phyloP scores from a whole-genome alignment of 2,113 vertebrate genomes.

The Scophthalmus maximus region DNA sequence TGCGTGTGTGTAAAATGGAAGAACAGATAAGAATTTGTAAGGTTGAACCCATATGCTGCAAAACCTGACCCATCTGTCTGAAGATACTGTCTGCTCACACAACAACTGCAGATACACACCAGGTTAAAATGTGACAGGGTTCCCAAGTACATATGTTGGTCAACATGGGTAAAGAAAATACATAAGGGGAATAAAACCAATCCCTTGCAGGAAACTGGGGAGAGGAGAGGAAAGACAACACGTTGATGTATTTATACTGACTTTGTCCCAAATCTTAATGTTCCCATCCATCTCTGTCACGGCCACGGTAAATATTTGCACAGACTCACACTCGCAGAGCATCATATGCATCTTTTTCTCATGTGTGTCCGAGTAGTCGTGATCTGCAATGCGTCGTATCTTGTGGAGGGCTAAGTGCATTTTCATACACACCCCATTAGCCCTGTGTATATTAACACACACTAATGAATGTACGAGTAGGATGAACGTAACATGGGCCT shows the following conservation, averaged over 20 bases:
- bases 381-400: constrained; percentile 39
- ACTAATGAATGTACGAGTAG: constrained; percentile 54
- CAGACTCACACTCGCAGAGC: constrained; percentile 13
- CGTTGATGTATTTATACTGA: constrained; percentile 40
- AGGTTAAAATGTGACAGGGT: constrained; percentile 7
- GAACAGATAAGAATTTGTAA: constrained; percentile 16
- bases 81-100: constrained; percentile 17
- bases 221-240: constrained; percentile 18
- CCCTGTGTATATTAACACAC: constrained; percentile 45
- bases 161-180: constrained; percentile 16
- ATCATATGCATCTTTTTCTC: constrained; percentile 22
- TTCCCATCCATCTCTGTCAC: constrained; percentile 49
- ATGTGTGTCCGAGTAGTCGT: constrained; percentile 20
- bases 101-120: constrained; percentile 1
- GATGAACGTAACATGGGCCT: constrained; percentile 44
- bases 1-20: constrained; percentile 21
- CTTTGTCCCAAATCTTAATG: constrained; percentile 44
- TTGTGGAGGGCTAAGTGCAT: constrained; percentile 32
- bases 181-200: constrained; percentile 30
- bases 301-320: constrained; percentile 54
- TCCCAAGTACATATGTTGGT: constrained; percentile 34
- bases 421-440: constrained; percentile 55
- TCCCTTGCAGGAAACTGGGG: constrained; percentile 3
- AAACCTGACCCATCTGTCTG: neutral
- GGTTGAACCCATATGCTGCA: constrained; percentile 30